These are phyloP conservation scores for Peucedramus taeniatus DNA, from an alignment of 2,113 vertebrate genomes.

Conservation along the genomic window DNA sequence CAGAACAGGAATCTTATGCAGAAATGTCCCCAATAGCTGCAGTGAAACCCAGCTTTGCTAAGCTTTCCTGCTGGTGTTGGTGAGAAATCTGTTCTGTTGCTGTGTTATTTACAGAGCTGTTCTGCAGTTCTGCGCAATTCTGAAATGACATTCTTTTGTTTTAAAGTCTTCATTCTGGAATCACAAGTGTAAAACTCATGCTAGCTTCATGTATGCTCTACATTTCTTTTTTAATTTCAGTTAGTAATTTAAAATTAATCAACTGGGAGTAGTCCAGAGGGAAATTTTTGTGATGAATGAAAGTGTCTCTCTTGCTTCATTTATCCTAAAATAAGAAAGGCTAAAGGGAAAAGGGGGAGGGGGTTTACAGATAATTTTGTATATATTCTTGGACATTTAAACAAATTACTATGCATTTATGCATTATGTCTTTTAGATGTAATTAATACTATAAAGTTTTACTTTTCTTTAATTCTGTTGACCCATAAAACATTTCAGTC, in stretches of 20 bases:
- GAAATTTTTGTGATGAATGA: background rate
- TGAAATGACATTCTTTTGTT: background rate
- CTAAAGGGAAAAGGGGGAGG: background rate
- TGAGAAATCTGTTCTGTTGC: background rate
- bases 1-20: background rate
- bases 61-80: background rate
- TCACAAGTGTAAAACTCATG: background rate
- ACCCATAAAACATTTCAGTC: background rate
- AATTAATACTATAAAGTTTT: background rate
- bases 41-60: background rate
- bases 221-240: background rate
- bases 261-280: background rate
- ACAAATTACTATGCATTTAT: background rate
- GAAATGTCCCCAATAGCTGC: background rate
- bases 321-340: background rate
- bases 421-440: background rate
- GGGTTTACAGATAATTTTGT: background rate
- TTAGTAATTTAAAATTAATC: background rate
- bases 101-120: background rate
- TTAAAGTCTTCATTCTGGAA: background rate
- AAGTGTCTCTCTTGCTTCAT: background rate
- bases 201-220: background rate
- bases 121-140: background rate
- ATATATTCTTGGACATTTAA: background rate
- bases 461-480: background rate